Conservation (phyloP, 2,113 vertebrate genomes). For the Typhlomys cinereus region DNA sequence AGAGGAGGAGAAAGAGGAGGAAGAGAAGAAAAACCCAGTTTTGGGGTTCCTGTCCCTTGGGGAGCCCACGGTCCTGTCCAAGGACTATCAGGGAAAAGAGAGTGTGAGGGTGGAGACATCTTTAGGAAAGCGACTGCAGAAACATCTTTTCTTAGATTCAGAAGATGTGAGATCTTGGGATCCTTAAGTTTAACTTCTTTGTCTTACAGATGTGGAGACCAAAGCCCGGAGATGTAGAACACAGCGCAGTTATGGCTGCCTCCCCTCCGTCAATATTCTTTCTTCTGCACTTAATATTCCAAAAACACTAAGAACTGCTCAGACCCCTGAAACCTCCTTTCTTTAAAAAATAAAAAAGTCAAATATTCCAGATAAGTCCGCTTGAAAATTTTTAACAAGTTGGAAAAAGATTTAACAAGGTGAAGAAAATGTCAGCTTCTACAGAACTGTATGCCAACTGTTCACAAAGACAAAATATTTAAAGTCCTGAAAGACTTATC, state of each 20-base stretch:
- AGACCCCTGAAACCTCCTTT: background rate
- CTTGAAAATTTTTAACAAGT: background rate
- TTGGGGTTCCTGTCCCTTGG: background rate
- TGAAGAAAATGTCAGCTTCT: constrained; percentile 34
- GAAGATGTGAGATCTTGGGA: background rate
- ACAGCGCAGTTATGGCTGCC: background rate
- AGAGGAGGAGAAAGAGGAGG: background rate
- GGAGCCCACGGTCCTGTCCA: background rate
- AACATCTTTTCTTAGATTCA: constrained; percentile 24
- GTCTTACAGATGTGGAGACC: background rate
- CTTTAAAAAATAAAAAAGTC: background rate
- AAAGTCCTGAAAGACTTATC: constrained; percentile 38
- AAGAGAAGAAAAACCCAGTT: background rate
- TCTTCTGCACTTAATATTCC: background rate
- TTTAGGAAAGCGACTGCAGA: background rate
- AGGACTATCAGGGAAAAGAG: background rate
- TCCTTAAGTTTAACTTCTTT: background rate
- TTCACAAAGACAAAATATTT: constrained; percentile 37
- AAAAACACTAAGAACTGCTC: background rate
- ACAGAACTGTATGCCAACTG: constrained; percentile 15
- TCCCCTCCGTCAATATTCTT: background rate
- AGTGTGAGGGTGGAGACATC: background rate
- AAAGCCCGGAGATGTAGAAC: background rate
- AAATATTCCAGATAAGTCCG: background rate
- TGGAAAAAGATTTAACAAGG: background rate